Evolutionary conservation across 1,140 invertebrate genomes (phyloP).

Genomic region (Lethocerus indicus): DNA sequence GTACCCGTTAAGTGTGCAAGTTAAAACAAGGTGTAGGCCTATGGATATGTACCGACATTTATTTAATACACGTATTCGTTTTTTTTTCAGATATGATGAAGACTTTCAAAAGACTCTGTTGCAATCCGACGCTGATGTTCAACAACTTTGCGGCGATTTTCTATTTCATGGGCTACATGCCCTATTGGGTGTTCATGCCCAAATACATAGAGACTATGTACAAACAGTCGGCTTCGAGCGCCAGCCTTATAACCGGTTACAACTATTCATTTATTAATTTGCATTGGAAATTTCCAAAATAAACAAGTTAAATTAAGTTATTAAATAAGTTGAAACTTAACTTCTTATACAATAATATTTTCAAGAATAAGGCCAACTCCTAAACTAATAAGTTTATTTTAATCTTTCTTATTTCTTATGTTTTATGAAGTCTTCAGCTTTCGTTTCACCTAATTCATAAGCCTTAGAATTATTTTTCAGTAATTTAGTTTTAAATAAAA

Average conservation of each 20-base stretch:
- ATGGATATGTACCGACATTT: too few relatives aligned
- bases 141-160: conserved; percentile 36
- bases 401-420: conserved; percentile 20
- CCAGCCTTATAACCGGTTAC: conserved; percentile 22
- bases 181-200: conserved; percentile 23
- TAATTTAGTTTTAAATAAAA: conserved; percentile 6
- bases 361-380: background rate
- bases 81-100: conserved; percentile 27
- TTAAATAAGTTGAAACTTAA: background rate
- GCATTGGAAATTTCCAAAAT: too few relatives aligned
- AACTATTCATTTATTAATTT: background rate
- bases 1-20: conserved; percentile 11
- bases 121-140: conserved; percentile 37
- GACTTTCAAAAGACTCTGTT: conserved; percentile 34
- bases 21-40: conserved; percentile 11
- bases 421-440: background rate
- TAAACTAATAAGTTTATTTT: background rate
- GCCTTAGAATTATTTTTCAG: too few relatives aligned
- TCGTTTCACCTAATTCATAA: too few relatives aligned
- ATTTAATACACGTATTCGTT: too few relatives aligned
- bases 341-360: background rate
- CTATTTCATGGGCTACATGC: conserved; percentile 22
- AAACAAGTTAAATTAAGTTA: background rate
- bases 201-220: conserved; percentile 35
- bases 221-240: conserved; percentile 29